A percentile compares a stretch with the other conserved stretches of the same genome.
Conservation (phyloP, 2,113 vertebrate species). For the Marmota flaviventris region DNA sequence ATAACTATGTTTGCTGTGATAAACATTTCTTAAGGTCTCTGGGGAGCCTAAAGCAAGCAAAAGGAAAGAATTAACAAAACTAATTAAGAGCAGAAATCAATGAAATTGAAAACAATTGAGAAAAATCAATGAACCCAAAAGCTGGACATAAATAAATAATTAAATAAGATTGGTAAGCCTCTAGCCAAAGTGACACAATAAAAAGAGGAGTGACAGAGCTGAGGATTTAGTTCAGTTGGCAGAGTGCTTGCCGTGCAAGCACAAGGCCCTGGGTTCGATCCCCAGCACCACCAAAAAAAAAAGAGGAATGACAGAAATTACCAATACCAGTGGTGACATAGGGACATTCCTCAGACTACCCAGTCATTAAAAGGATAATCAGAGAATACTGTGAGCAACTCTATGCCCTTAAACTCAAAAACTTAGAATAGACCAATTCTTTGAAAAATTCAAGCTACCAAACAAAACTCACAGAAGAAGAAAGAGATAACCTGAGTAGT, state of each 20-base stretch:
- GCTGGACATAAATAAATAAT: neutral
- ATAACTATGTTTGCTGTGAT: neutral
- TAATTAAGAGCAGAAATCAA: slow-evolving; percentile 21
- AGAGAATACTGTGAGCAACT: neutral
- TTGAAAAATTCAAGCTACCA: neutral
- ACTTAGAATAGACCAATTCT: neutral
- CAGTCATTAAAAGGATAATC: neutral
- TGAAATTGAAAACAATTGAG: neutral
- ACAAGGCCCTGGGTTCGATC: too few relatives aligned
- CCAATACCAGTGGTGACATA: neutral
- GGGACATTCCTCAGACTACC: neutral
- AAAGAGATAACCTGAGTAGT: neutral
- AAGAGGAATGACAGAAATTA: neutral
- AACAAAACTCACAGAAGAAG: neutral
- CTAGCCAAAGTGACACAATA: neutral
- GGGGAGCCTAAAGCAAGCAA: neutral
- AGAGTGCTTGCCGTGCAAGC: too few relatives aligned
- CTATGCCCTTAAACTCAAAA: neutral
- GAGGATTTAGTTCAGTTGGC: too few relatives aligned
- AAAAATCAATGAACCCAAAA: neutral
- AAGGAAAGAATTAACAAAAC: slow-evolving; percentile 30
- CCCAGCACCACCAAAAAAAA: neutral
- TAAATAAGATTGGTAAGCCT: neutral
- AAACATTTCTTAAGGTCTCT: neutral
- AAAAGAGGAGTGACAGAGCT: neutral